Base-by-base conservation (phyloP, 2,888 invertebrate genomes). In the Antheraea assamensis region DNA sequence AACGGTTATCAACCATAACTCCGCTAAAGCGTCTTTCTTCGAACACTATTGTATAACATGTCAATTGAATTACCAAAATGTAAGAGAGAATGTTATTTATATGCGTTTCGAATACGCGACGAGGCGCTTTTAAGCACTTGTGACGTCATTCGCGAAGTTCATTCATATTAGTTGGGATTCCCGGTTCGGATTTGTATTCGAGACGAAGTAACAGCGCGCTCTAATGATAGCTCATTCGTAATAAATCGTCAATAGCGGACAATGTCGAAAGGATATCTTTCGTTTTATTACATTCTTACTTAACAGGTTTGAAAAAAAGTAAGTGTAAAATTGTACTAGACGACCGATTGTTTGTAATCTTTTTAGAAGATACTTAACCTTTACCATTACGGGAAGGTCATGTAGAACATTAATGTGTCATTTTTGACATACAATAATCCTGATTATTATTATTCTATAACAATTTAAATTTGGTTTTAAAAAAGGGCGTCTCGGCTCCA, bases 1-100 rank as follows among this genome's bases (percentile, higher is more conserved):
- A 74, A 64, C 74, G 72, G 74, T 72, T 61, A n/a, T 70, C 17
- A 72, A 35, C 24, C 49, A 70, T 73, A 70, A 70, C 74, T 24
- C 13, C 24, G n/a, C 58, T 55, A 71, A 68, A 30, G 24, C 49
- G 47, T 72, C 19, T 71, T 75, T 76, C 76, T 61, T 72, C 71
- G 76, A 73, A 72, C 17, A 27, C 64, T 55, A 64, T 72, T 73
- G 73, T 73, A 73, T 75, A 74, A 75, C 74, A 74, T 58, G 24
- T 73, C 55, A 30, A 71, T 75, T 74, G 71, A 71, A 74, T 74
- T 31, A 55, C 31, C 66, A 66, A 66, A 71, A 66, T 66, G 73
- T 71, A n/a, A n/a, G 66, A 55, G 55, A 74, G 66, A 74, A 68
- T 71, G 74, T 35, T 42, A 71, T 52, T 55, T 27, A 55, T 66